Conservation (phyloP, 2,797 vertebrate species). For the Tokudaia muenninki region DNA sequence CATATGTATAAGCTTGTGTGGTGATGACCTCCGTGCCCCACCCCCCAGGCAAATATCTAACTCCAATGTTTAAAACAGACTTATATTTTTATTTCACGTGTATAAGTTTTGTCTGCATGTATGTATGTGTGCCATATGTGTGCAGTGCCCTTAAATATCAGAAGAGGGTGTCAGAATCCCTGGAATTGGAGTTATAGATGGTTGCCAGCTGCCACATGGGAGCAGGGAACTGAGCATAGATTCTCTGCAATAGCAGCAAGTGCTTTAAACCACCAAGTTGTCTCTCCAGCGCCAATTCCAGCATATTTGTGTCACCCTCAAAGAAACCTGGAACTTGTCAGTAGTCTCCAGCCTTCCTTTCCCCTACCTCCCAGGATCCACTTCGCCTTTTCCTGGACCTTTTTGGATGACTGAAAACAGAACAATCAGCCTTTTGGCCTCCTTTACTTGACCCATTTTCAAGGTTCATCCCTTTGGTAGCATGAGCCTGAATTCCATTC, state of each 20-base stretch:
- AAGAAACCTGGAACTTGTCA: not conserved
- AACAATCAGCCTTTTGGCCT: no score
- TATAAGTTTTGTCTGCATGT: not conserved
- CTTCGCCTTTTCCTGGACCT: not conserved
- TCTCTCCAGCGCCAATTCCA: not conserved
- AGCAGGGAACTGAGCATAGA: not conserved
- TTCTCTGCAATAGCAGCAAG: not conserved
- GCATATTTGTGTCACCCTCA: not conserved
- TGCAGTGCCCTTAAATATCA: not conserved
- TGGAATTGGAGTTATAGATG: not conserved
- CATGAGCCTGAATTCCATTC: rapidly evolving
- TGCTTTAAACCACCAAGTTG: not conserved
- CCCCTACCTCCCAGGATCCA: not conserved
- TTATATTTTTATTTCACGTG: not conserved
- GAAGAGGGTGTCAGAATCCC: not conserved
- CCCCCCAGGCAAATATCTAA: not conserved
- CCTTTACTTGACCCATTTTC: not conserved
- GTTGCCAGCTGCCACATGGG: not conserved
- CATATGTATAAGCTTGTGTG: not conserved
- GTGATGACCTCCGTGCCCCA: not conserved
- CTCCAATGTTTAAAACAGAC: not conserved
- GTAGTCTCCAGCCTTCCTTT: not conserved
- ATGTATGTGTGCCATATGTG: not conserved
- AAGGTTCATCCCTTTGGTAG: rapidly evolving
- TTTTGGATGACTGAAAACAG: not conserved